Evolutionary conservation across 1,140 invertebrate genomes (phyloP).

Genomic region (Anastrepha obliqua): DNA sequence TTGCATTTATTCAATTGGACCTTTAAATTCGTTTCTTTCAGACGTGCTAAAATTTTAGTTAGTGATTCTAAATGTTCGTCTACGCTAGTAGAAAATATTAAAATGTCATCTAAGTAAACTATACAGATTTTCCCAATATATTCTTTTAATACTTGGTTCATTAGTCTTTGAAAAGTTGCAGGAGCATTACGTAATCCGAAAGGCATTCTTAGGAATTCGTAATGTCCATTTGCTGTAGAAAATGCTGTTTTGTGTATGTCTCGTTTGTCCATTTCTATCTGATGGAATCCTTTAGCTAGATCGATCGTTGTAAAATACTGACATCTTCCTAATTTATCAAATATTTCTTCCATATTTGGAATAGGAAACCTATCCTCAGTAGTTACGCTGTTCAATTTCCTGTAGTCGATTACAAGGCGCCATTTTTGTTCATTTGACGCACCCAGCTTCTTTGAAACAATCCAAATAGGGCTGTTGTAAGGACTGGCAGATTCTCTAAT

Average conservation of each 20-base stretch:
- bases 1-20: background rate
- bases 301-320: background rate
- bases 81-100: slow-evolving; percentile 6
- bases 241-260: slow-evolving; percentile 3
- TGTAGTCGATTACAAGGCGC: background rate
- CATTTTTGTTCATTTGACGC: background rate
- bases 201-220: background rate
- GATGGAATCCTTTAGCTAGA: background rate
- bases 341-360: background rate
- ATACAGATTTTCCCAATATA: background rate
- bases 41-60: background rate
- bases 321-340: background rate
- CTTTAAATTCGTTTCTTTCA: background rate
- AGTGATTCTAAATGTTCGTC: slow-evolving; percentile 27
- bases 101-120: slow-evolving; percentile 3
- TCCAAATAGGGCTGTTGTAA: background rate
- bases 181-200: background rate
- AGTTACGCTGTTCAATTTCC: background rate
- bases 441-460: background rate
- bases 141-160: slow-evolving; percentile 11
- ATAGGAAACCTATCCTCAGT: background rate
- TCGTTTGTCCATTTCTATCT: background rate
- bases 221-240: slow-evolving; percentile 7
- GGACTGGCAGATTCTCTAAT: background rate
- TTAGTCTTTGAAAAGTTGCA: slow-evolving; percentile 12